Percentiles rank a stretch among this genome's conserved stretches.
These are phyloP conservation scores for Clytia hemisphaerica DNA, from an alignment of 30 jellyfish, hydroid and myxozoan species.

Conservation along the genomic window DNA sequence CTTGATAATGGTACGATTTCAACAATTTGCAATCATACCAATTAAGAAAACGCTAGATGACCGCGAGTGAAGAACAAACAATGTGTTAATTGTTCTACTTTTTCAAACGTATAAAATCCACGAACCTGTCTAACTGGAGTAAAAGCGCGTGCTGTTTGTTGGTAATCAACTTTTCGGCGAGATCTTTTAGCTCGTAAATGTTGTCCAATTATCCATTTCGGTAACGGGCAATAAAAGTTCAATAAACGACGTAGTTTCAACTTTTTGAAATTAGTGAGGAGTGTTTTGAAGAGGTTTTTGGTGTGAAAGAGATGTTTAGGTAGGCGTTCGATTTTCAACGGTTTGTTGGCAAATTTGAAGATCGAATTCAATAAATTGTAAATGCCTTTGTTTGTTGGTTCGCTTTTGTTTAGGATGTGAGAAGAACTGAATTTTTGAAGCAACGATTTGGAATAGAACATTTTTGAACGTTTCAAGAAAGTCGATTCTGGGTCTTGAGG, in stretches of 20 bases:
- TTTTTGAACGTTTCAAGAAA: constrained; percentile 8
- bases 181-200: neutral
- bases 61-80: too few relatives aligned
- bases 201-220: neutral
- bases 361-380: constrained; percentile 18
- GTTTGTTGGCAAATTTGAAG: neutral
- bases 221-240: constrained; percentile 30
- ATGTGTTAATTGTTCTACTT: too few relatives aligned
- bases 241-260: constrained; percentile 12
- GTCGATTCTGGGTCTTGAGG: neutral
- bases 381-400: constrained; percentile 38
- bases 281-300: neutral
- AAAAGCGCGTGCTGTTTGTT: neutral
- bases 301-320: constrained; percentile 32
- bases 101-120: too few relatives aligned
- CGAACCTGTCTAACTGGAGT: neutral
- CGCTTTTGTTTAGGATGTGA: constrained; percentile 26
- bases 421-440: constrained; percentile 5
- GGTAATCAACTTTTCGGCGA: neutral
- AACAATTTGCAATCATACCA: too few relatives aligned
- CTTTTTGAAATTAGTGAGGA: constrained; percentile 31
- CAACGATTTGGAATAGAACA: constrained; percentile 20
- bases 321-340: neutral
- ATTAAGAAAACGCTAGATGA: too few relatives aligned
- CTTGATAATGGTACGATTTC: too few relatives aligned